Evolutionary conservation across 30 jellyfish, hydroid and myxozoan species (phyloP), one percentile per base, ranked within the genome.

Genomic region (Sanderia malayensis): DNA sequence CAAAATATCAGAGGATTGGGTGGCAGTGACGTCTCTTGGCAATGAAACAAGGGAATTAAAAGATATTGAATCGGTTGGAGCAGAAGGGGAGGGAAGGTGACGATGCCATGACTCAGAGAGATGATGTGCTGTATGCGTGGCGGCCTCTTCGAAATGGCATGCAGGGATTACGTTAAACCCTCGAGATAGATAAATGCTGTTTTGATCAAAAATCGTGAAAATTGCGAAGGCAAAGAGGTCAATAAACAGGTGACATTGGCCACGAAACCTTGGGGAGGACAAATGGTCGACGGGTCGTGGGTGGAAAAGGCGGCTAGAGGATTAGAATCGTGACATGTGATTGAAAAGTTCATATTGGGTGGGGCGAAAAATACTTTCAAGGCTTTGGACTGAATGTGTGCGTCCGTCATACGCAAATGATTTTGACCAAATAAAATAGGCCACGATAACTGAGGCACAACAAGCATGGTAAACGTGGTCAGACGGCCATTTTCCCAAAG

Each of bases 351-450:
- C 74, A 74, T 57, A 25, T 52, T 18, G 29, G 9, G 37, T 25
- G 46, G 45, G 9, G 86, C 77, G 60, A 74, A 74, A 74, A 58
- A 26, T 10, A 74, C 86, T 64, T 60, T 74, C 30, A 74, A 70
- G 19, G 31, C 77, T 9, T 47, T 41, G 15, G 66, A 59, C 17
- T 24, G 59, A 73, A 73, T 74, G 25, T 22, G 61, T 20, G 86
- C 86, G 41, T 74, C 69, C 9, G 86, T 74, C 22, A 31, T 31
- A 26, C 69, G 77, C 64, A 74, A 41, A 31, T 74, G 86, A 58
- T 74, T 74, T 44, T 74, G 86, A 3, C 86, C 77, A 74, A 74
- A 74, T 53, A 74, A 44, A 44, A 57, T 74, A 20, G 86, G 77
- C 77, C 86, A 74, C 9, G 86, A 4, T 22, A 74, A 45, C 17